These are phyloP conservation scores for Sinodicranocentrus sp. DNA, from an alignment of 2,888 invertebrate species.

Conservation along the genomic window DNA sequence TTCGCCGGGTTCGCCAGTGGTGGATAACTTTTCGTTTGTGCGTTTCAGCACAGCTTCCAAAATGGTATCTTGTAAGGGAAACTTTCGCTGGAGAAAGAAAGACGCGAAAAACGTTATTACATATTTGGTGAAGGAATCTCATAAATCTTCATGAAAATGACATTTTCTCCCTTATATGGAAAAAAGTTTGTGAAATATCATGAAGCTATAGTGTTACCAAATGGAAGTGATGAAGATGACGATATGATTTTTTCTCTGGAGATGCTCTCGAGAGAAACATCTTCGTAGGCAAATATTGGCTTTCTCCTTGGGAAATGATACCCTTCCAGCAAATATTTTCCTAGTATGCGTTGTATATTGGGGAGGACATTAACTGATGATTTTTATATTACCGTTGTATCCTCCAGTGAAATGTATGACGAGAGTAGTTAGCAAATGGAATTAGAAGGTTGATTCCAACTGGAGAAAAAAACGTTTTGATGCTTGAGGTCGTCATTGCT, in stretches of 20 bases:
- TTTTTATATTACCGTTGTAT: no score
- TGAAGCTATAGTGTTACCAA: background rate
- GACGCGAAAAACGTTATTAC: constrained; percentile 55
- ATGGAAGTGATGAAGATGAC: background rate
- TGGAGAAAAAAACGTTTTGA: background rate
- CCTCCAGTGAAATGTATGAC: background rate
- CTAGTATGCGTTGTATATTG: no score
- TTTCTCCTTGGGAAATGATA: no score
- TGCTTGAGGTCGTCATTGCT: background rate
- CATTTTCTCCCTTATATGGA: constrained; percentile 65
- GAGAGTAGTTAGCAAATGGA: background rate
- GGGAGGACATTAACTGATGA: no score
- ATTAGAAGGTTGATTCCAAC: background rate
- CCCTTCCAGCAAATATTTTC: no score
- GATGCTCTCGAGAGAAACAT: background rate
- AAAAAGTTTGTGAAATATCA: no score
- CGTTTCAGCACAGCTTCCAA: no score
- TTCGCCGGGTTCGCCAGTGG: no score
- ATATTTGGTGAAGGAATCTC: constrained; percentile 66
- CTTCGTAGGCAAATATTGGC: constrained; percentile 10
- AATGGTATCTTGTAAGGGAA: no score
- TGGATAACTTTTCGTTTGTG: no score
- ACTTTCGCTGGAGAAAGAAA: no score
- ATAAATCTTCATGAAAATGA: constrained; percentile 72
- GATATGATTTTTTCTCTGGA: background rate